A percentile compares a stretch with the other conserved stretches of the same genome.
Conservation (phyloP, 2,113 vertebrate species). For the Sander lucioperca region DNA sequence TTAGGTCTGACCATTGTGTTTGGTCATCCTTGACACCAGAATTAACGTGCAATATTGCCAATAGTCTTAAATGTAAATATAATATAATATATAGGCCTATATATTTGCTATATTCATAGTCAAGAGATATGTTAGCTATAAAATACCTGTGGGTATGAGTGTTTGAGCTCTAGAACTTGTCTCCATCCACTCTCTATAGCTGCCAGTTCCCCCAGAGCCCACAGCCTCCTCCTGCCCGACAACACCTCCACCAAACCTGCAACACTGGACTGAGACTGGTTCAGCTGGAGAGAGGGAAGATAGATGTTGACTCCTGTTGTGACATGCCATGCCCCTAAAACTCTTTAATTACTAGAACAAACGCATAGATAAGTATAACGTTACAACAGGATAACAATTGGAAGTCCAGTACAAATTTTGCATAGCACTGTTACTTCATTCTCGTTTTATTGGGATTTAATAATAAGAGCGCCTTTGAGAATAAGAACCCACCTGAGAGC, state of each 20-base stretch:
- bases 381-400: background rate
- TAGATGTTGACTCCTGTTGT: background rate
- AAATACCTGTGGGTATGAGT: slow-evolving; percentile 85
- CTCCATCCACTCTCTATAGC: slow-evolving; percentile 72
- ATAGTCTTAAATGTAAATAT: no score
- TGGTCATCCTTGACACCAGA: no score
- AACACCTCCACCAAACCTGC: slow-evolving; percentile 72
- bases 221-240: slow-evolving; percentile 77
- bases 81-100: no score
- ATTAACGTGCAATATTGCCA: no score
- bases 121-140: background rate
- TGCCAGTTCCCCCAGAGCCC: slow-evolving; percentile 68
- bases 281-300: slow-evolving; percentile 65
- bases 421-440: background rate
- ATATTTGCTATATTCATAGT: background rate
- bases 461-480: background rate
- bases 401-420: background rate
- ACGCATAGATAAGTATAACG: background rate
- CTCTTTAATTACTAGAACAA: background rate
- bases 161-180: slow-evolving; percentile 80
- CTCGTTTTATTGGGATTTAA: background rate
- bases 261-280: slow-evolving; percentile 75
- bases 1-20: no score
- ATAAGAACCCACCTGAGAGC: slow-evolving; percentile 77
- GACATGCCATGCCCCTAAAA: background rate